Evolutionary conservation across 2,113 vertebrate species (phyloP).

Genomic region (Lota lota): DNA sequence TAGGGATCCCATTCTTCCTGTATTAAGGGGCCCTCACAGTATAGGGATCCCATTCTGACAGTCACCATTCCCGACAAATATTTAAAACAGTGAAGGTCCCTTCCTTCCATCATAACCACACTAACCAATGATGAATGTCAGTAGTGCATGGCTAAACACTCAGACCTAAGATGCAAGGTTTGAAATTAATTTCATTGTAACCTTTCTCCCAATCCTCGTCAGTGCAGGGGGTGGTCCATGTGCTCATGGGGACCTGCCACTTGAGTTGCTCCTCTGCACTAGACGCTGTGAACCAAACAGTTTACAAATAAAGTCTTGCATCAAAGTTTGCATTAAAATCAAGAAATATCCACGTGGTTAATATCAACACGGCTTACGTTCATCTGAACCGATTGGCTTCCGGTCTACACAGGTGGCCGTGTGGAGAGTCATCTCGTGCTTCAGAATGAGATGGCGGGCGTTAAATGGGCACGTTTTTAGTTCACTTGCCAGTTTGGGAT

Average conservation of each 20-base stretch:
- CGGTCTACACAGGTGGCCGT: constrained; percentile 63
- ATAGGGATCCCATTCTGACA: too few relatives aligned
- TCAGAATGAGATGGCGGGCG: constrained; percentile 76
- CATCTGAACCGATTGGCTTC: constrained; percentile 25
- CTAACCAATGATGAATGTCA: too few relatives aligned
- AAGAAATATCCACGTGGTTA: background rate
- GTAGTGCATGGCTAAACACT: too few relatives aligned
- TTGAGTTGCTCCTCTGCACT: background rate
- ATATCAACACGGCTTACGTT: constrained; percentile 34
- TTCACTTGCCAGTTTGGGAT: constrained; percentile 67
- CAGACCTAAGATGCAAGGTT: too few relatives aligned
- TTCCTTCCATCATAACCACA: too few relatives aligned
- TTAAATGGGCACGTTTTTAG: constrained; percentile 81
- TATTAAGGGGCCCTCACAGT: too few relatives aligned
- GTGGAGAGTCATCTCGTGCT: constrained; percentile 66
- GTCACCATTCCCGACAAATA: too few relatives aligned
- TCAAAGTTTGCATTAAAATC: background rate
- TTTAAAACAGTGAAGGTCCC: too few relatives aligned
- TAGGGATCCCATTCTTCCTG: too few relatives aligned
- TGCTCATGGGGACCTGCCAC: constrained; percentile 55
- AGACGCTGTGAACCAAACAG: constrained; percentile 6
- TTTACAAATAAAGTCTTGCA: background rate
- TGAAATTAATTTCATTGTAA: constrained; percentile 9
- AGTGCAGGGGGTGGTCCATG: constrained; percentile 44
- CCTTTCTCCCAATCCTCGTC: constrained; percentile 71